Base-by-base conservation (phyloP, 2,888 invertebrate species). In the Incurvaria masculella region DNA sequence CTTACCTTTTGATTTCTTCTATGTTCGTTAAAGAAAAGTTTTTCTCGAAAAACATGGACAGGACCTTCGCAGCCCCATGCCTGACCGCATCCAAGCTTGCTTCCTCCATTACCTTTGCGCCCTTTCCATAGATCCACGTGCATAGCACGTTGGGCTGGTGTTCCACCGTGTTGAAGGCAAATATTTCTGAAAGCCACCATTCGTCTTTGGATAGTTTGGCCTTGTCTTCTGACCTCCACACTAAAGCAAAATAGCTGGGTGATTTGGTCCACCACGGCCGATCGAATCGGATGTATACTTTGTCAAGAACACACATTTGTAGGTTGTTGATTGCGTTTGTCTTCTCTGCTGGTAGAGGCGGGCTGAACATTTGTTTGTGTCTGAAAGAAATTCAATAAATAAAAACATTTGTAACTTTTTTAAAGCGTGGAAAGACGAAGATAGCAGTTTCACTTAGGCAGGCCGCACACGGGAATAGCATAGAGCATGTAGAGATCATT, bases 221-320 rank as follows among this genome's bases (percentile, higher is more conserved):
- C 52, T 76, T 80, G 50, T 82, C 82, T 52, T 79, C 68, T 1
- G 80, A 69, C 0, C 68, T 65, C 85, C 86, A 86, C 2, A 86
- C 58, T 2, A 86, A 64, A 21, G 72, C 68, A 56, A 86, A 79
- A 42, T 75, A 79, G 11, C 70, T 66, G 2, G 70, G 66, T 0
- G 59, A 55, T 45, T 67, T 63, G 0, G 69, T 78, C 87, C 88
- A 88, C 85, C 88, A 88, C 1, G 79, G 74, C 38, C 74, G 63
- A 2, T 83, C 76, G 61, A 87, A 90, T 60, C 84, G 82, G 2
- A 89, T 68, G 62, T 84, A 88, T 51, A 89, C 81, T 71, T 89
- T 90, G 60, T 87, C 81, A 2, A 87, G 79, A 11, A 83, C 73
- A 20, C 87, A 86, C 54, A 87, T 80, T 23, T 81, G 82, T n/a